Base-by-base conservation (phyloP, 2,888 invertebrate genomes). In the Malthinus flaveolus region DNA sequence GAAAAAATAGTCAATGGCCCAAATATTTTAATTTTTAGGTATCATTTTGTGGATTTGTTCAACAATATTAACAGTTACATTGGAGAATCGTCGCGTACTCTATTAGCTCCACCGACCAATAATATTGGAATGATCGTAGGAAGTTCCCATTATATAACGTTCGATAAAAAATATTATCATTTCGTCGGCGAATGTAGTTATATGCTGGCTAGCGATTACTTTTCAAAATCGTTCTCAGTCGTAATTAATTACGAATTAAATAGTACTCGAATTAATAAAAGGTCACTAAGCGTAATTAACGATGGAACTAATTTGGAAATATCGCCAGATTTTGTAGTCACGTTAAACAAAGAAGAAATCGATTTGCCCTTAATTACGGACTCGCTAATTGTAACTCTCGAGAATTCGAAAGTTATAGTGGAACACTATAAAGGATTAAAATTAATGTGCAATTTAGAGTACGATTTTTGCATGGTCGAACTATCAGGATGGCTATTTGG, bases 401-500 rank as follows among this genome's bases (percentile, higher is more conserved):
- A 84, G 32, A 75, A 82, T 46, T 81, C 81, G 56, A 77, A 84
- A 3, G 74, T 85, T 1, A 79, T 79, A 0, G 78, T 85, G 3
- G 79, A 81, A 55, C 81, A 82, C 1, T 76, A 77, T 7, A 76
- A 79, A 35, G 83, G 83, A 33, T 82, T 84, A 60, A 79, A 75
- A 12, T 69, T 86, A 6, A 79, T 80, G 54, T 86, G 86, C 64
- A 85, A 86, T 66, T 74, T 84, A 15, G 82, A 84, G 55, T 85
- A 83, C 66, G 80, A 85, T 64, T 72, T 84, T 3, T 86, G 86
- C 65, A 80, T 80, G 54, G 73, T 86, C 13, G 82, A 84, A 62
- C 67, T 85, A 2, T 81, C 84, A 34, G 91, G 93, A 1, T 93
- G 93, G 92, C 91, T 91, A 77, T 92, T 88, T 75, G 91, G 90